phyloP scores from a whole-genome alignment of 2,888 invertebrate species.

The Patella ulyssiponensis region DNA sequence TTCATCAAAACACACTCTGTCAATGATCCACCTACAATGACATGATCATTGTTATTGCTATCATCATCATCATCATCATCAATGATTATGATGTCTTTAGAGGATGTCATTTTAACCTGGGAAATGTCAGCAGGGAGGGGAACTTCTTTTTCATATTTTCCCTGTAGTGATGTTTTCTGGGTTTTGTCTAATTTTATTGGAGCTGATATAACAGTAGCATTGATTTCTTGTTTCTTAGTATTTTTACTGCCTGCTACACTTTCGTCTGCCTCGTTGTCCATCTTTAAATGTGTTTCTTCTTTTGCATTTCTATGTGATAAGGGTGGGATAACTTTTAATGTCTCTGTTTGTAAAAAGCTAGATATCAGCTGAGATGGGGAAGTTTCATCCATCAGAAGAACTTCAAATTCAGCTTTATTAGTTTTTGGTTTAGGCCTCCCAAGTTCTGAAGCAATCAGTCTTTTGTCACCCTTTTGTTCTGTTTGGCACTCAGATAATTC shows the following conservation, averaged over 20 bases:
- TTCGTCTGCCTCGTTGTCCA: too few species aligned
- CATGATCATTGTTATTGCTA: not conserved
- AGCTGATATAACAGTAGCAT: too few species aligned
- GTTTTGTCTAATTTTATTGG: not conserved
- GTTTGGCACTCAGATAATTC: not conserved
- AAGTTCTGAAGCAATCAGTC: not conserved
- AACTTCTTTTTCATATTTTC: not conserved
- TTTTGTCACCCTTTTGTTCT: not conserved
- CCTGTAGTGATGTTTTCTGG: not conserved
- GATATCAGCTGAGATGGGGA: not conserved
- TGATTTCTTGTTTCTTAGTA: not conserved
- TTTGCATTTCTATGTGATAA: not conserved
- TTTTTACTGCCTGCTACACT: not conserved
- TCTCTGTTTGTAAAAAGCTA: not conserved
- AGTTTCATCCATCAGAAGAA: not conserved
- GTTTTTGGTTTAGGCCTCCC: not conserved
- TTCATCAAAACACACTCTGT: not conserved
- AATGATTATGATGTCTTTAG: not conserved
- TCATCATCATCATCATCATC: slow-evolving; percentile 3
- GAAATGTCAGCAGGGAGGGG: too few species aligned
- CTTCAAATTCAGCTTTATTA: not conserved
- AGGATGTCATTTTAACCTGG: too few species aligned
- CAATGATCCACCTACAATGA: not conserved
- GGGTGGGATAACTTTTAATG: not conserved
- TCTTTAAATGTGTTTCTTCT: too few species aligned